A percentile compares a stretch with the other conserved stretches of the same genome.
Conservation (phyloP, 2,888 invertebrate species). For the Lasioglossum malachurum region DNA sequence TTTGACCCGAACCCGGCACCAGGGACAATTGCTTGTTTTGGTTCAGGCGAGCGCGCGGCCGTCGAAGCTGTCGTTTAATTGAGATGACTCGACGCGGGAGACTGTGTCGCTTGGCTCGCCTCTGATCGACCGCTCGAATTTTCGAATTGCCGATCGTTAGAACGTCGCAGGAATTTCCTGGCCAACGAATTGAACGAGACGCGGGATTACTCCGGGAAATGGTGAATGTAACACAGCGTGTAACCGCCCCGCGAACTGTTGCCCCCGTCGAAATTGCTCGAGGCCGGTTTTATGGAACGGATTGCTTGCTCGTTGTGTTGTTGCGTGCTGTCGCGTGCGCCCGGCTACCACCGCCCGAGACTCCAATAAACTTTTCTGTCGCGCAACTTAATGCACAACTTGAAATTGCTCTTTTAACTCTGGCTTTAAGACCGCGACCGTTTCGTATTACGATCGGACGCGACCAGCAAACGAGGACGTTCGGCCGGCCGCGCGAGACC, state of each 20-base stretch:
- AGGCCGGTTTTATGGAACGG: not conserved
- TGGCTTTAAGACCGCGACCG: conserved; percentile 9
- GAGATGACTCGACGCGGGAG: not conserved
- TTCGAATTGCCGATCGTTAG: not conserved
- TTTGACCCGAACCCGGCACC: not conserved
- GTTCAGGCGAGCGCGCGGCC: not conserved
- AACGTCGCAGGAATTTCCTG: not conserved
- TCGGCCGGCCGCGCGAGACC: not conserved
- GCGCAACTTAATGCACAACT: conserved; percentile 12
- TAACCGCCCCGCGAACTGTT: not conserved
- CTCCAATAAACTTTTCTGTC: conserved; percentile 2
- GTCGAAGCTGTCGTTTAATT: conserved; percentile 20
- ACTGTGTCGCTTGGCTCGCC: not conserved
- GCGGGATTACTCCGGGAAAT: not conserved
- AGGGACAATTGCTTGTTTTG: conserved; percentile 27
- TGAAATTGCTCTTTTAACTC: not conserved
- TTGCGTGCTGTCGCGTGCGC: not conserved
- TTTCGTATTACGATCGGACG: not conserved
- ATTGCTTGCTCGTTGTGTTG: not conserved
- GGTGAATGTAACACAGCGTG: not conserved
- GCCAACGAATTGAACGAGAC: not conserved
- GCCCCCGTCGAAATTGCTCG: not conserved
- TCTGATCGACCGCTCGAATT: conserved; percentile 4
- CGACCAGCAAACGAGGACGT: not conserved
- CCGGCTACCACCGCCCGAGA: not conserved